A percentile compares a stretch with the other conserved stretches of the same genome.
phyloP scores from a whole-genome alignment of 2,113 vertebrate genomes.

The Miniopterus natalensis region DNA sequence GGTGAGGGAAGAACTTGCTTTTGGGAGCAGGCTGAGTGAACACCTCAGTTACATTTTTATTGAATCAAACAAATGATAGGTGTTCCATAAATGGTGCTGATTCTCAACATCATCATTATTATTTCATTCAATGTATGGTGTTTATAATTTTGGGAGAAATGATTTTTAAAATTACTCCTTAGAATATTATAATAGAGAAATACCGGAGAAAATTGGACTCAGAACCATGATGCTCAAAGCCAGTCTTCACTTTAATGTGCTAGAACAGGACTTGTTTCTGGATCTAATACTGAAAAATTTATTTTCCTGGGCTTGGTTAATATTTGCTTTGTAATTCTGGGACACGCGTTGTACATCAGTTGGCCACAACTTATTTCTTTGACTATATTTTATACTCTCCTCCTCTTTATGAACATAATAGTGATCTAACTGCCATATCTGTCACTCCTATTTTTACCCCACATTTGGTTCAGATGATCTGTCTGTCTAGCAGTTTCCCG shows the following conservation, averaged over 20 bases:
- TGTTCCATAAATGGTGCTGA: not conserved
- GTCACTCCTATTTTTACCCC: not conserved
- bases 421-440: not conserved
- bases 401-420: not conserved
- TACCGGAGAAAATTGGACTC: not conserved
- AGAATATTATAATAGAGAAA: not conserved
- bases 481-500: not conserved
- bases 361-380: not conserved
- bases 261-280: not conserved
- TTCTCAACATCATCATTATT: not conserved
- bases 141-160: not conserved
- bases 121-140: not conserved
- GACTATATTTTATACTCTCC: not conserved
- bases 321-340: not conserved
- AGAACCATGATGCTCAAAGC: not conserved
- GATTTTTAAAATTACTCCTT: not conserved
- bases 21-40: not conserved
- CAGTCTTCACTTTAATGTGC: not conserved
- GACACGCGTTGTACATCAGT: not conserved
- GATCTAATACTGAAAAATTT: not conserved
- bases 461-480: not conserved
- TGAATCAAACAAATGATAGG: not conserved
- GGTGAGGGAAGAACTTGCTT: not conserved
- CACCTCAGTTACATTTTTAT: not conserved
- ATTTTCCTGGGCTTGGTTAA: constrained; percentile 23